phyloP scores from a whole-genome alignment of 2,113 vertebrate genomes.

The Laticauda colubrina region DNA sequence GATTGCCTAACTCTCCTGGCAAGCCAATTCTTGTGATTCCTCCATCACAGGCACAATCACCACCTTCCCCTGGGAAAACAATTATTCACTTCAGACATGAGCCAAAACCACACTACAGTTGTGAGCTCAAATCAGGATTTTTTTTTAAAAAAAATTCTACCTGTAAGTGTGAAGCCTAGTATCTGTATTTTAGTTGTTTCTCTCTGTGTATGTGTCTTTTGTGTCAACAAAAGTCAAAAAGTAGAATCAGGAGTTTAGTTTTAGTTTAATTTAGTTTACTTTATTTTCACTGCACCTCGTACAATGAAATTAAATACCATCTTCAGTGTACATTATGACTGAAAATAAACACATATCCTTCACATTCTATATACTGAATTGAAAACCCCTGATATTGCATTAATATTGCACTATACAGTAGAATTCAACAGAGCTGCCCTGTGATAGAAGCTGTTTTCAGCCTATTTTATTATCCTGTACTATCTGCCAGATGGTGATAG shows the following conservation, averaged over 20 bases:
- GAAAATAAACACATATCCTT: too few relatives aligned
- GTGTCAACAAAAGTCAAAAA: not conserved
- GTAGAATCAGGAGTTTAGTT: not conserved
- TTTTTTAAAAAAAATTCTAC: not conserved
- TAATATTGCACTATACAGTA: too few relatives aligned
- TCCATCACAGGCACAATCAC: conserved; percentile 83
- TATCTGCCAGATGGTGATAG: too few relatives aligned
- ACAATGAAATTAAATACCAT: too few relatives aligned
- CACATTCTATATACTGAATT: too few relatives aligned
- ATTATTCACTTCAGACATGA: not conserved
- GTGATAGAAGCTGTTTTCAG: too few relatives aligned
- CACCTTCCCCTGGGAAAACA: conserved; percentile 76
- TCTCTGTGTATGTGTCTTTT: not conserved
- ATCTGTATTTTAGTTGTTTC: not conserved
- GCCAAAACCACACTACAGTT: not conserved
- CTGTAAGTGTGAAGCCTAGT: not conserved
- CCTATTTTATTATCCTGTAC: too few relatives aligned
- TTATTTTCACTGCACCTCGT: too few relatives aligned
- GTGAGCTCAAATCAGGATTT: not conserved
- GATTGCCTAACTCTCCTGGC: conserved; percentile 71
- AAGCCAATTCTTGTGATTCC: conserved; percentile 62
- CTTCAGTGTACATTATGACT: too few relatives aligned
- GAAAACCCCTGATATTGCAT: too few relatives aligned
- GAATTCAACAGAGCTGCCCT: too few relatives aligned
- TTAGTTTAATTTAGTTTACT: too few relatives aligned